Conservation (phyloP, 2,113 vertebrate species). For the Dermatemys mawii region DNA sequence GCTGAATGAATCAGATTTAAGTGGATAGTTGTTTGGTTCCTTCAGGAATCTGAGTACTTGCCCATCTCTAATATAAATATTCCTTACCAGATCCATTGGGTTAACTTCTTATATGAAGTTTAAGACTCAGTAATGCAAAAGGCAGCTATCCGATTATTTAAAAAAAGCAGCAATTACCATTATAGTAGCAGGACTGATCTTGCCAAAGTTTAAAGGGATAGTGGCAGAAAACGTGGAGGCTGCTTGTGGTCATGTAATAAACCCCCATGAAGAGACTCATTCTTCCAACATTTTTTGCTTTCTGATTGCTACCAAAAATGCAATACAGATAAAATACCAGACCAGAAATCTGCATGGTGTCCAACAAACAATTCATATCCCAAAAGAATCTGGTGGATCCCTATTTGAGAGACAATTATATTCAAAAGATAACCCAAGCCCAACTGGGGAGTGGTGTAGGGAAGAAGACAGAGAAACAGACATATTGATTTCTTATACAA, state of each 20-base stretch:
- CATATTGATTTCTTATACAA: rapidly evolving
- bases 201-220: not conserved
- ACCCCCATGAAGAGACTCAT: rapidly evolving
- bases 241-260: not conserved
- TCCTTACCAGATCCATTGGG: not conserved
- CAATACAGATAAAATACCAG: rapidly evolving
- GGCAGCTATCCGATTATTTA: not conserved
- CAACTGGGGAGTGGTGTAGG: rapidly evolving
- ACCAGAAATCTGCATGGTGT: rapidly evolving
- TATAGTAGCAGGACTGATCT: not conserved
- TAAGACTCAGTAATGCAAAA: not conserved
- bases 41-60: not conserved
- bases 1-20: not conserved
- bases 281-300: not conserved
- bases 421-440: rapidly evolving
- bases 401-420: not conserved
- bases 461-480: not conserved
- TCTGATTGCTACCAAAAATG: not conserved
- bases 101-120: not conserved
- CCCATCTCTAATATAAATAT: not conserved
- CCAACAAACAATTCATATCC: not conserved
- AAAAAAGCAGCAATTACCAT: not conserved
- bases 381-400: not conserved
- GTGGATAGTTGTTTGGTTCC: not conserved
- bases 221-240: not conserved